Conservation (phyloP, 2,797 vertebrate genomes). For the Rhincodon typus region DNA sequence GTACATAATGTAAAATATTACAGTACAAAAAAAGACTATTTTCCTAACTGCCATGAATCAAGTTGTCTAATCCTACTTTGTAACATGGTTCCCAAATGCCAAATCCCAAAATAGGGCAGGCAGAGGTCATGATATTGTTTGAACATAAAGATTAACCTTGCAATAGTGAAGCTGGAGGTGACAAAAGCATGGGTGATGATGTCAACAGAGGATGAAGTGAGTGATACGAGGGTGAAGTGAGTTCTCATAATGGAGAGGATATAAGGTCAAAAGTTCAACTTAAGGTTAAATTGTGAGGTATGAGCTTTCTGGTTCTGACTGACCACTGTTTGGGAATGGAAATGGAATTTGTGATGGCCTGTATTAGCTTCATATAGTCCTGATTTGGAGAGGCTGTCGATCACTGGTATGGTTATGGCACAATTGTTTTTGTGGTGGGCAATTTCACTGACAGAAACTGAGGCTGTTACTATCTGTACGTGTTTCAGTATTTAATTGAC, state of each 20-base stretch:
- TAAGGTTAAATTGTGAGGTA: neutral
- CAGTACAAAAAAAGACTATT: neutral
- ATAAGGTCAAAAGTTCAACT: neutral
- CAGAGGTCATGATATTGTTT: neutral
- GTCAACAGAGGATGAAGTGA: neutral
- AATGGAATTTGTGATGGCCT: neutral
- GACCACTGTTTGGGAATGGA: neutral
- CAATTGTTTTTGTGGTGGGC: neutral
- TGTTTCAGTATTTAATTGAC: neutral
- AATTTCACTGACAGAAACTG: neutral
- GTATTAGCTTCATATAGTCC: neutral
- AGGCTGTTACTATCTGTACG: neutral
- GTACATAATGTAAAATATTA: neutral
- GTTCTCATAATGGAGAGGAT: neutral
- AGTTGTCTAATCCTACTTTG: neutral
- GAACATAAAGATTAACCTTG: neutral
- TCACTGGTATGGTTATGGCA: neutral
- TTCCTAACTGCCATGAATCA: neutral
- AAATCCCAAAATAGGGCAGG: neutral
- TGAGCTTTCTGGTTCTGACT: neutral
- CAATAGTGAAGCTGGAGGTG: neutral
- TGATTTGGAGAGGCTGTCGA: neutral
- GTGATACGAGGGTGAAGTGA: no score
- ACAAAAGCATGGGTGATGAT: neutral
- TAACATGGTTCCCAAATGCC: neutral